These are phyloP conservation scores for Limnephilus rhombicus DNA, from an alignment of 2,888 invertebrate genomes.

Conservation along the genomic window DNA sequence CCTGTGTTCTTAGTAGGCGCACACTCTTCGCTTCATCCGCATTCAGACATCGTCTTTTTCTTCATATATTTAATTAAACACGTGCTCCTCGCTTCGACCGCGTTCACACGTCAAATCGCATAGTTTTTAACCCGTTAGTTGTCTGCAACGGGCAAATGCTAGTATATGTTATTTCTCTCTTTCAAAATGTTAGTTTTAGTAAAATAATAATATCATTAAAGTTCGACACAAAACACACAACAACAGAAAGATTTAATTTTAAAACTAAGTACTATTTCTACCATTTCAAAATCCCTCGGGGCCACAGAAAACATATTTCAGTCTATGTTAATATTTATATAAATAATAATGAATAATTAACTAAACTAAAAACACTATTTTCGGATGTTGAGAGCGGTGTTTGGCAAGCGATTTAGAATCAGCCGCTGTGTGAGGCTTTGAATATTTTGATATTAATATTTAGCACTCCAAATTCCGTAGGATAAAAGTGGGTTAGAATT, in stretches of 20 bases:
- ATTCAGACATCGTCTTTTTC: no score
- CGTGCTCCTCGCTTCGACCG: no score
- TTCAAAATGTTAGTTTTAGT: not conserved
- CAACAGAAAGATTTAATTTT: not conserved
- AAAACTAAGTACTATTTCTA: not conserved
- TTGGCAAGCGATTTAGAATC: no score
- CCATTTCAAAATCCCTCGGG: not conserved
- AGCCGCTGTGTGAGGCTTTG: not conserved
- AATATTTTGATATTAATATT: not conserved
- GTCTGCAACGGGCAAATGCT: no score
- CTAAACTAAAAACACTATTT: not conserved
- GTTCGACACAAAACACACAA: not conserved
- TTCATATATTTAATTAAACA: no score
- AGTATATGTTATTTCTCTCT: not conserved
- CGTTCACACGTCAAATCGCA: no score
- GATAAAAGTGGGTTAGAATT: not conserved
- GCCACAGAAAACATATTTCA: not conserved
- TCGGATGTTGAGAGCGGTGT: not conserved
- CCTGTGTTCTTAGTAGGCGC: no score
- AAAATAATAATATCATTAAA: not conserved
- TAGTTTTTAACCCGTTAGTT: no score
- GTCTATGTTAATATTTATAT: not conserved
- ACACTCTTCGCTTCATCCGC: no score
- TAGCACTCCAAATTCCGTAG: not conserved
- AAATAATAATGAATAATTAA: not conserved